Evolutionary conservation across 2,113 vertebrate species (phyloP).

Genomic region (Lipotes vexillifer): DNA sequence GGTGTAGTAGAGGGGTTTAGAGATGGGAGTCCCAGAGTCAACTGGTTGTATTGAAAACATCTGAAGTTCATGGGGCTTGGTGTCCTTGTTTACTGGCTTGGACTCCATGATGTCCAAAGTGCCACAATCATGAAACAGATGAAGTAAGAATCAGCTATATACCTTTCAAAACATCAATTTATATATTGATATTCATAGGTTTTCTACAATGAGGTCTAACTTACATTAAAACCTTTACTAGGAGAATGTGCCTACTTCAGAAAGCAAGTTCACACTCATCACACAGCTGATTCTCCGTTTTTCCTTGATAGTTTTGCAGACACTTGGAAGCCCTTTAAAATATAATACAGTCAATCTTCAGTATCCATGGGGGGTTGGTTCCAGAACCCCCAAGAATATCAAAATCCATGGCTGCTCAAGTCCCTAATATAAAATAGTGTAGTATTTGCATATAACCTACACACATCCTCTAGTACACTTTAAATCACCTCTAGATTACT

Average conservation of each 20-base stretch:
- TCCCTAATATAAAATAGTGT: not conserved
- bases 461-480: not conserved
- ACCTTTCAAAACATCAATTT: not conserved
- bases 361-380: not conserved
- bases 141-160: not conserved
- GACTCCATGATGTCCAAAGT: not conserved
- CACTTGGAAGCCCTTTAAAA: not conserved
- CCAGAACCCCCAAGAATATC: not conserved
- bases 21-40: not conserved
- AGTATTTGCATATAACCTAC: no score
- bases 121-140: not conserved
- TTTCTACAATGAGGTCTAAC: not conserved
- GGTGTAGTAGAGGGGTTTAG: not conserved
- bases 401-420: not conserved
- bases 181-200: not conserved
- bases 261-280: not conserved
- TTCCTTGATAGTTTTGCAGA: not conserved
- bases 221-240: not conserved
- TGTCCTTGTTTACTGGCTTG: not conserved
- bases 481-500: not conserved
- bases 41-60: not conserved
- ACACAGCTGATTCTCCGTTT: not conserved
- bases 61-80: not conserved
- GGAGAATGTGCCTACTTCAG: not conserved
- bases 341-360: not conserved